Percentiles rank a stretch among this genome's conserved stretches.
Conservation (phyloP, 2,113 vertebrate species). For the Athene noctua region DNA sequence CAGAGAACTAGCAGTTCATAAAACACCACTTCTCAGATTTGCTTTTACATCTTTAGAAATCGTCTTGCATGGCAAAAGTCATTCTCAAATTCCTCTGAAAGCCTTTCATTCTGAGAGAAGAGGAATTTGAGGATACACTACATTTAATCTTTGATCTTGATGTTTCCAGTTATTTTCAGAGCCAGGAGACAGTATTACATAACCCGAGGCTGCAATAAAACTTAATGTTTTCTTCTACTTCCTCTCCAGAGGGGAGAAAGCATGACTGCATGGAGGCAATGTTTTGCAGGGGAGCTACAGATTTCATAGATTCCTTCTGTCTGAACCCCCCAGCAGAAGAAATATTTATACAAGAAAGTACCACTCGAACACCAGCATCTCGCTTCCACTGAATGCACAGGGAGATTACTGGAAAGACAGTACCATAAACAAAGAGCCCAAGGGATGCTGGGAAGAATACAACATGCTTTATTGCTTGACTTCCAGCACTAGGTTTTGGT, state of each 20-base stretch:
- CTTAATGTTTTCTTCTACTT: not conserved
- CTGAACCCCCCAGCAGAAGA: not conserved
- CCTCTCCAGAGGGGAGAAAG: not conserved
- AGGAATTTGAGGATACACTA: not conserved
- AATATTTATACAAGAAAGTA: slow-evolving; percentile 36
- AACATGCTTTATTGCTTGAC: not conserved
- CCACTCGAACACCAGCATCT: not conserved
- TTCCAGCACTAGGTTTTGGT: not conserved
- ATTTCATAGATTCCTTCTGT: not conserved
- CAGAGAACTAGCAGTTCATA: not conserved
- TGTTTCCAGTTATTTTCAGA: slow-evolving; percentile 36
- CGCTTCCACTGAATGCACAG: not conserved
- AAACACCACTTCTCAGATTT: not conserved
- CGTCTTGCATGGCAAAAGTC: not conserved
- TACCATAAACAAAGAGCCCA: not conserved
- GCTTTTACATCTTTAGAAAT: not conserved
- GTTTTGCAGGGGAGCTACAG: not conserved
- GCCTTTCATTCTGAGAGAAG: not conserved
- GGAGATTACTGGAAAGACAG: not conserved
- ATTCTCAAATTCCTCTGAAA: slow-evolving; percentile 2
- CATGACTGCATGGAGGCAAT: not conserved
- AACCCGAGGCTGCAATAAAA: slow-evolving; percentile 10
- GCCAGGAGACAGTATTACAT: not conserved
- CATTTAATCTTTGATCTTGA: slow-evolving; percentile 8
- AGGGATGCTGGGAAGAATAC: not conserved